phyloP scores from a whole-genome alignment of 2,888 invertebrate species.

The Eilema caniola region DNA sequence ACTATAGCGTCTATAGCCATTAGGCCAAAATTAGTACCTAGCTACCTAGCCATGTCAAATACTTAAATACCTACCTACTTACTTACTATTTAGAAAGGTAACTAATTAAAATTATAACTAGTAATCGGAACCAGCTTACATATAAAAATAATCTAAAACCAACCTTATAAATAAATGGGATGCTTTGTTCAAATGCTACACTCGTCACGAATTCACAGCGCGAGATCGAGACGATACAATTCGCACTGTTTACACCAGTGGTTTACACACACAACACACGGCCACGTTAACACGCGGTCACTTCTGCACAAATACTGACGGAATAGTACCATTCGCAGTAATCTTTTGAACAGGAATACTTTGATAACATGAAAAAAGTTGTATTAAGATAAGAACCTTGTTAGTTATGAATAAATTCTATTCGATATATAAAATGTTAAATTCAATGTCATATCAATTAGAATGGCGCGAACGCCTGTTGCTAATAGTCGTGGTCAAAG shows the following conservation, averaged over 20 bases:
- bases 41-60: too few species aligned
- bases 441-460: neutral
- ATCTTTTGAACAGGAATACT: constrained; percentile 12
- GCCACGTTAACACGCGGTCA: constrained; percentile 21
- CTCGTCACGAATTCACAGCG: constrained; percentile 11
- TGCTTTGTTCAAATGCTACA: constrained; percentile 9
- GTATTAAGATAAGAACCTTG: constrained; percentile 20
- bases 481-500: neutral
- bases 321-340: constrained; percentile 17
- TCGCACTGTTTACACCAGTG: constrained; percentile 18
- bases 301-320: constrained; percentile 28
- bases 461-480: neutral
- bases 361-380: constrained; percentile 26
- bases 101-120: neutral
- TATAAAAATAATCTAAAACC: constrained; percentile 9
- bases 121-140: neutral
- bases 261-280: constrained; percentile 20
- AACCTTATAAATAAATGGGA: constrained; percentile 10
- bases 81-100: neutral
- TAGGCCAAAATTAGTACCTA: too few species aligned
- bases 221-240: neutral
- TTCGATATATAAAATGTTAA: constrained; percentile 10
- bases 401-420: constrained; percentile 1
- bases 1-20: too few species aligned
- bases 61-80: too few species aligned